phyloP scores from a whole-genome alignment of 2,888 invertebrate genomes.

The Perizoma flavofasciatum region DNA sequence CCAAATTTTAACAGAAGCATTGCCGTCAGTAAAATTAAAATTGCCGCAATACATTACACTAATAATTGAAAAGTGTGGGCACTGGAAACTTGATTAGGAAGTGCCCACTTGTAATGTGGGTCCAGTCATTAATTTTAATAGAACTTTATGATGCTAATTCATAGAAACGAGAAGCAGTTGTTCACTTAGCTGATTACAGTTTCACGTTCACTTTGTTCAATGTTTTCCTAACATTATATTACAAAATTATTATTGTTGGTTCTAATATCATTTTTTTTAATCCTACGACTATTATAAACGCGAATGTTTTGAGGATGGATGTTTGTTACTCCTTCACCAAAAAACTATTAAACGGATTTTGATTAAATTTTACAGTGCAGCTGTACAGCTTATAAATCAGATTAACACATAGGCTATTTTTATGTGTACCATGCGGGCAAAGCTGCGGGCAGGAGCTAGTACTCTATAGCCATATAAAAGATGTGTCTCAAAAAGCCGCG shows the following conservation, averaged over 20 bases:
- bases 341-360: too few relatives aligned
- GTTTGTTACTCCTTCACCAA: too few relatives aligned
- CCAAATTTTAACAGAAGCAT: neutral
- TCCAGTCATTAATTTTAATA: slow-evolving; percentile 66
- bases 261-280: neutral
- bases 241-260: neutral
- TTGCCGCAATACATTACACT: slow-evolving; percentile 9
- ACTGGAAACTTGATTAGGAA: slow-evolving; percentile 58
- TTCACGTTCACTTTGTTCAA: slow-evolving; percentile 19
- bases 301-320: too few relatives aligned
- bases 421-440: too few relatives aligned
- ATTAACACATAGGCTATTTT: too few relatives aligned
- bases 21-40: slow-evolving; percentile 6
- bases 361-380: too few relatives aligned
- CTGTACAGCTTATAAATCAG: too few relatives aligned
- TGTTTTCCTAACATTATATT: slow-evolving; percentile 4
- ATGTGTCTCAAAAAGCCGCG: neutral
- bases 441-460: too few relatives aligned
- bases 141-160: slow-evolving; percentile 62
- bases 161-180: slow-evolving; percentile 31
- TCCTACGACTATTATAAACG: too few relatives aligned
- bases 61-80: slow-evolving; percentile 34
- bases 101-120: slow-evolving; percentile 55
- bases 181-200: slow-evolving; percentile 10
- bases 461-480: neutral